Percentiles rank a stretch among this genome's conserved stretches.
Conservation (phyloP, 2,888 invertebrate genomes). For the Caenorhabditis becei region DNA sequence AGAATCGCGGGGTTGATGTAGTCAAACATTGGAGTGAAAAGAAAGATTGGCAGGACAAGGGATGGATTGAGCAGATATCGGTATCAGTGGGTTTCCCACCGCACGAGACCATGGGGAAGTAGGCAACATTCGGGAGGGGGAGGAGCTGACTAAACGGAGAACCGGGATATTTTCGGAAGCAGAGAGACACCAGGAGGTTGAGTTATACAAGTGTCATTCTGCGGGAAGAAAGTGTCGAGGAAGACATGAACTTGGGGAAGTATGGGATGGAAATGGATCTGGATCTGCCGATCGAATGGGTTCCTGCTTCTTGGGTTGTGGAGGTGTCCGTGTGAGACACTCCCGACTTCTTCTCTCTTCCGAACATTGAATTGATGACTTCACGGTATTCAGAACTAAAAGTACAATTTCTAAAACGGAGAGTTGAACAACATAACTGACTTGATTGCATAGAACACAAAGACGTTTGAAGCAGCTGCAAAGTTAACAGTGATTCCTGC, state of each 20-base stretch:
- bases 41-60: neutral
- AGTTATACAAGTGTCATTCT: conserved; percentile 48
- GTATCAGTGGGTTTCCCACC: conserved; percentile 17
- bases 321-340: conserved; percentile 32
- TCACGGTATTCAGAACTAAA: conserved; percentile 56
- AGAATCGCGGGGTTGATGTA: conserved; percentile 61
- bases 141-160: conserved; percentile 15
- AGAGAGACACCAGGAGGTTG: neutral
- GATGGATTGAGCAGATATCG: conserved; percentile 8
- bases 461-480: conserved; percentile 57
- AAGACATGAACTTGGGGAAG: conserved; percentile 9
- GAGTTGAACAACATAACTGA: neutral
- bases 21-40: conserved; percentile 53
- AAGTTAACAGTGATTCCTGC: conserved; percentile 65
- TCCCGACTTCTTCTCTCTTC: neutral
- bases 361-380: conserved; percentile 33
- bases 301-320: conserved; percentile 11
- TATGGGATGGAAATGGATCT: conserved; percentile 23
- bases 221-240: conserved; percentile 16
- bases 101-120: neutral
- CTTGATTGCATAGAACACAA: conserved; percentile 65
- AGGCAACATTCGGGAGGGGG: conserved; percentile 12
- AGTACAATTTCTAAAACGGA: neutral
- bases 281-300: conserved; percentile 19
- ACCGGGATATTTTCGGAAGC: neutral